A percentile compares a stretch with the other conserved stretches of the same genome.
phyloP scores from a whole-genome alignment of 2,113 vertebrate genomes.

The Anhinga rufa region DNA sequence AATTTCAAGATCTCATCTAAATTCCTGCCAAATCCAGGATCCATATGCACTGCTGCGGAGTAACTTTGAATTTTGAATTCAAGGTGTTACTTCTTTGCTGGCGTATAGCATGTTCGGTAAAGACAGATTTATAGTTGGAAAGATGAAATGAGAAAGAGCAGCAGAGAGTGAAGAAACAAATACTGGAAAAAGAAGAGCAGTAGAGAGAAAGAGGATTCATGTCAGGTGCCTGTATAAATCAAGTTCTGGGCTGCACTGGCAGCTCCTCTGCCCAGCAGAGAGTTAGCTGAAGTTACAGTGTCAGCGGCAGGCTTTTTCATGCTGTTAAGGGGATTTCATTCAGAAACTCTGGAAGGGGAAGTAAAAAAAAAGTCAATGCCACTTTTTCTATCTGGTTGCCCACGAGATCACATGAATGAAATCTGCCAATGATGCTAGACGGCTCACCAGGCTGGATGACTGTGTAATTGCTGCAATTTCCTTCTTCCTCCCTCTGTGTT shows the following conservation, averaged over 20 bases:
- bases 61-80: slow-evolving; percentile 31
- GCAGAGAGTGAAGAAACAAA: background rate
- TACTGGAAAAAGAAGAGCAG: background rate
- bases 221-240: background rate
- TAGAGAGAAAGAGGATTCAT: background rate
- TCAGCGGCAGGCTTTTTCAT: background rate
- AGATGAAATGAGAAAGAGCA: background rate
- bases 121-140: background rate
- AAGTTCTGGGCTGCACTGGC: background rate
- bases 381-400: background rate
- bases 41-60: slow-evolving; percentile 19
- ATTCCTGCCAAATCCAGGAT: slow-evolving; percentile 19
- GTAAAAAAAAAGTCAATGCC: background rate
- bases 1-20: background rate
- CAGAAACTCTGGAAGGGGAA: background rate
- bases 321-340: background rate
- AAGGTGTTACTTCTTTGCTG: slow-evolving; percentile 34
- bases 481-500: background rate
- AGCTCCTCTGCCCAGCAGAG: background rate
- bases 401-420: background rate
- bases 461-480: background rate
- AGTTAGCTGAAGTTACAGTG: background rate
- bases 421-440: background rate
- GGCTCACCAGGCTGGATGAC: background rate
- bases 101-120: background rate